phyloP scores from a whole-genome alignment of 2,797 vertebrate genomes.

The Austrolebias charrua region DNA sequence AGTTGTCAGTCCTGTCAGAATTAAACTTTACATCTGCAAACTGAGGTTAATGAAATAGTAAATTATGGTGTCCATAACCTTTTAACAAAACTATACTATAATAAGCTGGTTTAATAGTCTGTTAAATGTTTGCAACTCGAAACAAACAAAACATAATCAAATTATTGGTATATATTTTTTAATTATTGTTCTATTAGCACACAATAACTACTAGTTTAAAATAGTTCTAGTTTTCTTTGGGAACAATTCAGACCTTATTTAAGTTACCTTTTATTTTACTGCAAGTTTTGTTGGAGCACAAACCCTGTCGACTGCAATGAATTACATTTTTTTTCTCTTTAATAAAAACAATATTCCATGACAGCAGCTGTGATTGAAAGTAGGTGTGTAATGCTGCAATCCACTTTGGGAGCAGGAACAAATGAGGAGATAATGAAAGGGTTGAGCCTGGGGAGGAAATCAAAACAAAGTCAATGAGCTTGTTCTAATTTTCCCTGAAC shows the following conservation, averaged over 20 bases:
- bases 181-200: no score
- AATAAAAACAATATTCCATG: slow-evolving; percentile 37
- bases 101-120: no score
- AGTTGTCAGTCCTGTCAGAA: no score
- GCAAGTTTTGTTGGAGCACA: slow-evolving; percentile 17
- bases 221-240: neutral
- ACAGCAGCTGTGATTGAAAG: slow-evolving; percentile 65
- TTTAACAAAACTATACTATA: no score
- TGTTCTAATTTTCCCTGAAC: slow-evolving; percentile 65
- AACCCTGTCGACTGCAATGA: slow-evolving; percentile 17
- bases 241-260: neutral
- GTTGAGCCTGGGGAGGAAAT: slow-evolving; percentile 66
- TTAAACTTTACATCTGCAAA: no score
- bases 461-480: slow-evolving; percentile 64
- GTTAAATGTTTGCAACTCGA: no score
- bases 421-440: slow-evolving; percentile 74
- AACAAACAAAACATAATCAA: no score
- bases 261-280: slow-evolving; percentile 7
- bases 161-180: no score
- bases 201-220: neutral
- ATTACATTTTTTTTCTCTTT: slow-evolving; percentile 25
- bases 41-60: no score
- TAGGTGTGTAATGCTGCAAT: slow-evolving; percentile 38
- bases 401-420: slow-evolving; percentile 66
- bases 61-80: no score